Percentiles rank a stretch among this genome's conserved stretches.
phyloP scores from a whole-genome alignment of 30 jellyfish, hydroid and myxozoan species.

The Turritopsis dohrnii region DNA sequence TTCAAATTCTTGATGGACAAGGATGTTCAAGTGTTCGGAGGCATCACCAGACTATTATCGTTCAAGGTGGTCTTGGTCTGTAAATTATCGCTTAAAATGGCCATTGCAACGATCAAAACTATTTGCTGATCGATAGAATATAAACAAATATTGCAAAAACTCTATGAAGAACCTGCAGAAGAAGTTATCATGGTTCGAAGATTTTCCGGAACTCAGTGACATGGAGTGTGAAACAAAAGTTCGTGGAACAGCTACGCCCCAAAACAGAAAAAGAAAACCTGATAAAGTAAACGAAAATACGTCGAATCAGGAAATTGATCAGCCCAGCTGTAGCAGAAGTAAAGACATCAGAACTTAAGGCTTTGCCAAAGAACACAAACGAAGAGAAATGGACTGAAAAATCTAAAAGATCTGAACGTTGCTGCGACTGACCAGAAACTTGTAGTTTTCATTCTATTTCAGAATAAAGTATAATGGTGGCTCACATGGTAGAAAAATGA shows the following conservation, averaged over 20 bases:
- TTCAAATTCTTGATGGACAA: no score
- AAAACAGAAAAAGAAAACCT: constrained; percentile 7
- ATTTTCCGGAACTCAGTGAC: constrained; percentile 7
- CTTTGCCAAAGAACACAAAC: no score
- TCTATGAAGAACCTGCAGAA: constrained; percentile 11
- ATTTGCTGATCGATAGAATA: no score
- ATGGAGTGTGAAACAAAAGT: not conserved
- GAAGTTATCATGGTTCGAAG: constrained; percentile 9
- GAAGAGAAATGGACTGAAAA: constrained; percentile 2
- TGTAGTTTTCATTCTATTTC: constrained; percentile 1
- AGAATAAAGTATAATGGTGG: not conserved
- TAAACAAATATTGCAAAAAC: constrained; percentile 4
- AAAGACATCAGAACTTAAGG: not conserved
- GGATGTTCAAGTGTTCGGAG: no score
- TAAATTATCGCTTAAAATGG: not conserved
- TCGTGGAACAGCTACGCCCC: not conserved
- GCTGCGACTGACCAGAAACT: constrained; percentile 6
- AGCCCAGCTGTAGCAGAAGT: constrained; percentile 14
- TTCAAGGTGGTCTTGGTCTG: constrained; percentile 10
- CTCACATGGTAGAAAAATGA: constrained; percentile 5
- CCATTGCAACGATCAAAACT: constrained; percentile 11
- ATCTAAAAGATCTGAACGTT: no score
- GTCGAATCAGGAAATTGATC: constrained; percentile 5
- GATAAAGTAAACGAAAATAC: constrained; percentile 2
- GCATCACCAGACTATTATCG: not conserved